Percentiles rank a stretch among this genome's conserved stretches.
phyloP scores from a whole-genome alignment of 2,113 vertebrate species.

The Thunnus thynnus region DNA sequence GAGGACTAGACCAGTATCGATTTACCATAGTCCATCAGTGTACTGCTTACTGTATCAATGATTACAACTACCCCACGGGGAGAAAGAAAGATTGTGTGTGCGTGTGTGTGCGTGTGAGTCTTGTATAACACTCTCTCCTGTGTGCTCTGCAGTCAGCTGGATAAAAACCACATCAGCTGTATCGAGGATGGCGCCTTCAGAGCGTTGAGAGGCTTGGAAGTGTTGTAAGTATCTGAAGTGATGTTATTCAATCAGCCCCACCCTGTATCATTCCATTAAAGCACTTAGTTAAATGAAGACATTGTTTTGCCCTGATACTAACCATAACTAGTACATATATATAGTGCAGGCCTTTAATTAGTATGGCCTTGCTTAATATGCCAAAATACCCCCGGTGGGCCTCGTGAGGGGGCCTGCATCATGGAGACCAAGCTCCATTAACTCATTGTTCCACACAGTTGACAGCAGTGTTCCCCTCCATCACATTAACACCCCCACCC shows the following conservation, averaged over 20 bases:
- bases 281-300: conserved; percentile 63
- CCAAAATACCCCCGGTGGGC: conserved; percentile 59
- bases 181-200: conserved; percentile 81
- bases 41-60: conserved; percentile 61
- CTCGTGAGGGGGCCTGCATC: conserved; percentile 50
- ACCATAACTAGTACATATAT: conserved; percentile 63
- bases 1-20: conserved; percentile 73
- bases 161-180: conserved; percentile 84
- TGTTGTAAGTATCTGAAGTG: conserved; percentile 76
- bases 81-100: conserved; percentile 42
- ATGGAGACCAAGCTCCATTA: conserved; percentile 71
- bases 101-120: background rate
- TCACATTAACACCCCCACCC: conserved; percentile 71
- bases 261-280: conserved; percentile 39
- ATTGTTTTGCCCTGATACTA: conserved; percentile 56
- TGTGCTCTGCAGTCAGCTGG: conserved; percentile 76
- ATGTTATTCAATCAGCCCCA: conserved; percentile 32
- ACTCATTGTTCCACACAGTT: conserved; percentile 74
- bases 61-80: conserved; percentile 68
- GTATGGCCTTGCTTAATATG: conserved; percentile 47
- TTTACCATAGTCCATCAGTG: conserved; percentile 70
- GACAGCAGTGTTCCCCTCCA: conserved; percentile 70
- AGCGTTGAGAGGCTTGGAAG: conserved; percentile 80
- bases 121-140: background rate
- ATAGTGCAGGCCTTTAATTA: conserved; percentile 53